These are phyloP conservation scores for Tupaia tana DNA, from an alignment of 2,113 vertebrate species.

Conservation along the genomic window DNA sequence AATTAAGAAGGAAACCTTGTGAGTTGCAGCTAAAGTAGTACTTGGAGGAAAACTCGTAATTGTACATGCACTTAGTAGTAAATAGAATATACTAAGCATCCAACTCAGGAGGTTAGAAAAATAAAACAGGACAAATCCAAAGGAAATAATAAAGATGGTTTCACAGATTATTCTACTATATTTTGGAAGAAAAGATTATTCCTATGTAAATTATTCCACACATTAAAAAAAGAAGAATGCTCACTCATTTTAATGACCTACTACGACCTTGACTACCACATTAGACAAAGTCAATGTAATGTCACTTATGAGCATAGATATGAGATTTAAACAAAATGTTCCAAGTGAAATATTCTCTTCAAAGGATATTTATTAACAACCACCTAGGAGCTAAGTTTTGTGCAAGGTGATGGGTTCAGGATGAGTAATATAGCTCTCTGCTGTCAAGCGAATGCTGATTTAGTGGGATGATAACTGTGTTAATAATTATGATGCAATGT, in stretches of 20 bases:
- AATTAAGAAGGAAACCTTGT: background rate
- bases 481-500: constrained; percentile 35
- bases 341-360: background rate
- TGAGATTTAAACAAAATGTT: constrained; percentile 25
- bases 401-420: background rate
- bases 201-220: background rate
- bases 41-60: background rate
- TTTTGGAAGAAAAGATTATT: background rate
- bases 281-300: background rate
- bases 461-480: background rate
- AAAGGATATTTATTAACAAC: background rate
- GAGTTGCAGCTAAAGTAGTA: background rate
- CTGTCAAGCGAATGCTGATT: background rate
- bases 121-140: background rate
- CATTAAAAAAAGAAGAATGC: background rate
- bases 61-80: background rate
- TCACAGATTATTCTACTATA: background rate
- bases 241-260: background rate
- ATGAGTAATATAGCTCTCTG: background rate
- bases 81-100: background rate
- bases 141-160: background rate
- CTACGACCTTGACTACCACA: background rate
- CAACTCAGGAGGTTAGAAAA: constrained; percentile 11
- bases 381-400: background rate
- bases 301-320: background rate